Percentiles rank a stretch among this genome's conserved stretches.
These are phyloP conservation scores for Agelaius phoeniceus DNA, from an alignment of 2,113 vertebrate species.

Conservation along the genomic window DNA sequence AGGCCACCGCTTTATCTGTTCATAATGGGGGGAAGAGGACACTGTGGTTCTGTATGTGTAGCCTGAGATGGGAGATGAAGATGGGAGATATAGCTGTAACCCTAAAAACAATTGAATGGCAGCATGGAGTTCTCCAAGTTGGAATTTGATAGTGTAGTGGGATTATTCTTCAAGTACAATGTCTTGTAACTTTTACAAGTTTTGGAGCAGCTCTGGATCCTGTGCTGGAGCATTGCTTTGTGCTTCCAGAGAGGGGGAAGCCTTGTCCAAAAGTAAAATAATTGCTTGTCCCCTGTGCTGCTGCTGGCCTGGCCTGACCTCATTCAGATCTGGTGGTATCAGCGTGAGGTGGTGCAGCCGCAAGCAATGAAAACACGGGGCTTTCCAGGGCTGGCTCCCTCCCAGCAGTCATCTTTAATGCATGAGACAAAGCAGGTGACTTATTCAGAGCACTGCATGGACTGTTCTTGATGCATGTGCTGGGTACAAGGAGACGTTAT, in stretches of 20 bases:
- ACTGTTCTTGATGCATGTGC: background rate
- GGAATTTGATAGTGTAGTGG: background rate
- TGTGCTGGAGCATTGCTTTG: background rate
- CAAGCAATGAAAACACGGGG: background rate
- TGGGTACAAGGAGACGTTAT: background rate
- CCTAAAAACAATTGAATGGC: background rate
- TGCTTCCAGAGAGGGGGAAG: background rate
- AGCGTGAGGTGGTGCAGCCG: background rate
- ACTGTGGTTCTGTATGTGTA: background rate
- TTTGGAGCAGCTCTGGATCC: background rate
- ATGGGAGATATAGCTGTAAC: background rate
- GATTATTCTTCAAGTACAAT: background rate
- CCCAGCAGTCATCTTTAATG: background rate
- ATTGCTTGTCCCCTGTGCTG: background rate
- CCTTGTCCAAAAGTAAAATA: background rate
- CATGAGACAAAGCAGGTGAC: conserved; percentile 21
- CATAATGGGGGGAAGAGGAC: background rate
- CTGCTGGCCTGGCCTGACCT: background rate
- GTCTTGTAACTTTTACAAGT: background rate
- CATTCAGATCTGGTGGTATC: background rate
- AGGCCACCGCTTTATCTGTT: background rate
- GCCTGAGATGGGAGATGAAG: background rate
- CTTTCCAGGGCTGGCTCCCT: conserved; percentile 20
- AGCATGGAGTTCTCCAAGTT: background rate
- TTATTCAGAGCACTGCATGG: background rate